phyloP scores from a whole-genome alignment of 2,113 vertebrate genomes.

The Phrynocephalus versicolor region DNA sequence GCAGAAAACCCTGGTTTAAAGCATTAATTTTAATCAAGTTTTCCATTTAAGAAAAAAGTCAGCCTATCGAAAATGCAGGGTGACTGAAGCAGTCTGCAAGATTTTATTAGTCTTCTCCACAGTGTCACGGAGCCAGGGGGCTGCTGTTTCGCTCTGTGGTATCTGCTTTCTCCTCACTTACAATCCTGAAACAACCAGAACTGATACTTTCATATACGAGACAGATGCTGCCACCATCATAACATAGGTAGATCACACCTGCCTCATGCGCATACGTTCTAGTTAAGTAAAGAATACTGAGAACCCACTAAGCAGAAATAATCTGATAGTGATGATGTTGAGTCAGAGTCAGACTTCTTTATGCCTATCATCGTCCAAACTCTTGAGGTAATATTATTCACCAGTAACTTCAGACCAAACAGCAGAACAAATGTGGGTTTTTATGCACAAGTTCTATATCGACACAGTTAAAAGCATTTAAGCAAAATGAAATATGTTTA shows the following conservation, averaged over 20 bases:
- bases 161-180: background rate
- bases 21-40: constrained; percentile 25
- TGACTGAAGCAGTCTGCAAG: background rate
- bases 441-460: background rate
- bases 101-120: background rate
- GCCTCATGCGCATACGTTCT: background rate
- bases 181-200: background rate
- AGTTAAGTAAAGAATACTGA: background rate
- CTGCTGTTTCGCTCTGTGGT: background rate
- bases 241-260: background rate
- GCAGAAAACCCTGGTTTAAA: constrained; percentile 11
- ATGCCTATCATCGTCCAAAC: background rate
- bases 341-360: background rate
- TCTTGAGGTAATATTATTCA: background rate
- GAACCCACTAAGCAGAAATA: background rate
- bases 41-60: constrained; percentile 8
- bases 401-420: background rate
- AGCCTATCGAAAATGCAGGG: constrained; percentile 1
- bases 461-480: background rate
- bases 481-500: background rate
- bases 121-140: background rate
- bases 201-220: background rate
- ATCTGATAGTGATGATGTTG: background rate
- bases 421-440: background rate
- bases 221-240: background rate